Evolutionary conservation across 2,113 vertebrate species (phyloP), one percentile per base, ranked within the genome.

Genomic region (Symphodus melops): DNA sequence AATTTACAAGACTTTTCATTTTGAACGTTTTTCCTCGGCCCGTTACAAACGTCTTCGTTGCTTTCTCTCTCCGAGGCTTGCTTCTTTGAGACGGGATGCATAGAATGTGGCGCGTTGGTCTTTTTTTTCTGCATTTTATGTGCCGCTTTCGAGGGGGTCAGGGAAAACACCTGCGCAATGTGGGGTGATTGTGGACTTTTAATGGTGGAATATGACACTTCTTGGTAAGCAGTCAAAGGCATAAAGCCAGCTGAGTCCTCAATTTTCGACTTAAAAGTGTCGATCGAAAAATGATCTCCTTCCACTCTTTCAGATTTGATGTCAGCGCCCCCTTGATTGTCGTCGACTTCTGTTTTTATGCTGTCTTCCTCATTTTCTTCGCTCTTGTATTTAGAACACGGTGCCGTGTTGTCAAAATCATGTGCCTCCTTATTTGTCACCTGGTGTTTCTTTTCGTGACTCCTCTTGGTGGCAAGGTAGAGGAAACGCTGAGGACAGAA

Each of bases 401-500:
- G 95, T 63, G 94, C 88, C 61, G 95, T 96, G 78, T 95, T 94
- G 71, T 96, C 93, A 83, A 93, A 96, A 69, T 91, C 92, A 0
- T 92, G 95, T 39, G 95, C 96, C 74, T 94, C 95, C 20, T 92
- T 91, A 2, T 92, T 94, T 68, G 95, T 89, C 39, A 92, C 94
- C 33, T 96, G 54, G 25, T 99, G 98, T 78, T 96, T 97, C 90
- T 96, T 96, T 89, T 99, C 97, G 0, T 99, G 97, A 86, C 97
- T 99, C 76, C 92, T 96, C 91, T 99, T 99, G 20, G 98, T 98
- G 85, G 96, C 96, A 36, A 99, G 96, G 69, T 99, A 99, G 46
- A 98, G 91, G 87, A 99, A 99, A 21, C 97, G 95, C 91, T 97
- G 96, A 9, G 97, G 96, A 89, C 98, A 99, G 92, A 97, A 98